A percentile compares a stretch with the other conserved stretches of the same genome.
Evolutionary conservation across 2,888 invertebrate genomes (phyloP).

Genomic region (Stenolophus ochropezus): DNA sequence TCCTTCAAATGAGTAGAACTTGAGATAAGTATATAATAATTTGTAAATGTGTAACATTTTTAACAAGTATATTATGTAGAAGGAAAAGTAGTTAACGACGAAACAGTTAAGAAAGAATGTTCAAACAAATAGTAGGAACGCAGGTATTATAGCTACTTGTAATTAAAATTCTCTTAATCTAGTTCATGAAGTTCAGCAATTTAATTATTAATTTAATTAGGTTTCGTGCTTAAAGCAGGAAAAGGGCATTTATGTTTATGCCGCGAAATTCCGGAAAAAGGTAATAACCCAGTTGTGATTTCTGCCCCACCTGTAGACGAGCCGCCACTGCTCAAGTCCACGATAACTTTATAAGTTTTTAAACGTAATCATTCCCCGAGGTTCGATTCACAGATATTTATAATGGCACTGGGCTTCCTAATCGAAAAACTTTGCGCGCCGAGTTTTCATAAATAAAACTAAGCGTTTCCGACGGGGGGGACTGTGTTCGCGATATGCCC

Average conservation of each 20-base stretch:
- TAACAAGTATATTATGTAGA: too few species aligned
- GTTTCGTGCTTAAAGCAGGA: slow-evolving; percentile 1
- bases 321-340: slow-evolving; percentile 62
- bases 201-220: slow-evolving; percentile 2
- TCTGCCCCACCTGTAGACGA: slow-evolving; percentile 28
- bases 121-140: neutral
- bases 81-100: neutral
- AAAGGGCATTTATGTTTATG: slow-evolving; percentile 13
- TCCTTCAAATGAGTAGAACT: too few species aligned
- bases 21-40: too few species aligned
- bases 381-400: slow-evolving; percentile 68
- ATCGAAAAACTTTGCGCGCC: slow-evolving; percentile 62
- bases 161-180: neutral
- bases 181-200: neutral
- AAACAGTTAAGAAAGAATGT: neutral
- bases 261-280: neutral
- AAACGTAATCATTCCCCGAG: slow-evolving; percentile 67
- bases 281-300: neutral
- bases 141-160: neutral
- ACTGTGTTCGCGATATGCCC: slow-evolving; percentile 45
- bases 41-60: too few species aligned
- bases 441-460: slow-evolving; percentile 60
- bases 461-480: slow-evolving; percentile 21
- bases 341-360: slow-evolving; percentile 66
- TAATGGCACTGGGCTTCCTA: slow-evolving; percentile 63